Percentiles rank a stretch among this genome's conserved stretches.
phyloP scores from a whole-genome alignment of 2,888 invertebrate genomes.

The Melangyna quadrimaculata region DNA sequence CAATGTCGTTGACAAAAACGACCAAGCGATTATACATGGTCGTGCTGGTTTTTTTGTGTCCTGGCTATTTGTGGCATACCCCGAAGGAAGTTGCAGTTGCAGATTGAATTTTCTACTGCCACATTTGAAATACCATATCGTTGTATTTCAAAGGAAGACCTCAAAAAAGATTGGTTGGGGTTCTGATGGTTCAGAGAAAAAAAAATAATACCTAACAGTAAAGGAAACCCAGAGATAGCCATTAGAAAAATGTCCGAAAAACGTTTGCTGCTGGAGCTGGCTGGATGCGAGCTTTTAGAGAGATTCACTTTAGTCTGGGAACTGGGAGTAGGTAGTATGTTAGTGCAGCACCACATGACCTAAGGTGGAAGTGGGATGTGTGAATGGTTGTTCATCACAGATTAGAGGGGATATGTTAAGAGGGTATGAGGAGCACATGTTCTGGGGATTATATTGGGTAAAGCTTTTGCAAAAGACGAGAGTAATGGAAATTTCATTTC shows the following conservation, averaged over 20 bases:
- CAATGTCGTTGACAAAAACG: conserved; percentile 34
- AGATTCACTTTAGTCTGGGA: background rate
- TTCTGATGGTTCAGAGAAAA: background rate
- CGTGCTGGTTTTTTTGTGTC: conserved; percentile 1
- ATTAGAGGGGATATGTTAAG: conserved; percentile 33
- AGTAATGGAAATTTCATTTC: conserved; percentile 68
- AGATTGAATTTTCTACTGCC: conserved; percentile 65
- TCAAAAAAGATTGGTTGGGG: background rate
- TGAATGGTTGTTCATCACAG: no score
- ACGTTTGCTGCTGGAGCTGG: conserved; percentile 45
- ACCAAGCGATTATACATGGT: conserved; percentile 40
- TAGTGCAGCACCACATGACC: conserved; percentile 49
- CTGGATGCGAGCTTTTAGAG: conserved; percentile 36
- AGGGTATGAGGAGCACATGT: conserved; percentile 57
- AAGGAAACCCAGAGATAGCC: conserved; percentile 41
- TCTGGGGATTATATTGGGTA: conserved; percentile 47
- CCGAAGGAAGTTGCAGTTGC: conserved; percentile 62
- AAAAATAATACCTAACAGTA: background rate
- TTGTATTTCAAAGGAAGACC: conserved; percentile 28
- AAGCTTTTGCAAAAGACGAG: conserved; percentile 47
- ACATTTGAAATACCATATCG: conserved; percentile 27
- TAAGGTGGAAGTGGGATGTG: conserved; percentile 43
- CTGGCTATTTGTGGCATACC: conserved; percentile 49
- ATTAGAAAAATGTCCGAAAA: conserved; percentile 72
- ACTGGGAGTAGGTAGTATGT: no score